These are phyloP conservation scores for Emesis castigata DNA, from an alignment of 2,888 invertebrate species.

Conservation along the genomic window DNA sequence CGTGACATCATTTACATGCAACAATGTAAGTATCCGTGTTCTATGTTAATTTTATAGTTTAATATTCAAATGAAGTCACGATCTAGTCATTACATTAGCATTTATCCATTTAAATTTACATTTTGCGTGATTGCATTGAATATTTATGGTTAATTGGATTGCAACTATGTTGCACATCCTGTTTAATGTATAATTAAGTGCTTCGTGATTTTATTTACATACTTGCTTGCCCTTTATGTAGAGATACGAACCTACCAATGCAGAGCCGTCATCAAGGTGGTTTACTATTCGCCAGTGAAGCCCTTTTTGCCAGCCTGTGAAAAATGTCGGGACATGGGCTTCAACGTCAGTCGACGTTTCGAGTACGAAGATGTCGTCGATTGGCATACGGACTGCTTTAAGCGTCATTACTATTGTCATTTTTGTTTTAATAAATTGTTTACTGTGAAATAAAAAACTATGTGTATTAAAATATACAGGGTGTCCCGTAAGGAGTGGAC, in stretches of 20 bases:
- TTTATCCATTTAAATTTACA: not conserved
- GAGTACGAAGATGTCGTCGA: not conserved
- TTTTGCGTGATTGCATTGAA: not conserved
- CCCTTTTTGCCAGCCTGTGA: not conserved
- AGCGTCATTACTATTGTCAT: not conserved
- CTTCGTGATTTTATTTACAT: not conserved
- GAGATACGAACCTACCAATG: not conserved
- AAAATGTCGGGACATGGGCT: not conserved
- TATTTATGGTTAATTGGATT: conserved; percentile 1
- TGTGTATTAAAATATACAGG: too few relatives aligned
- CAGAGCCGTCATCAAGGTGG: not conserved
- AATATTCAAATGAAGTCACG: conserved; percentile 7
- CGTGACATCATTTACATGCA: conserved; percentile 8
- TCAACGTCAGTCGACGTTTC: not conserved
- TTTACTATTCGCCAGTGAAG: not conserved
- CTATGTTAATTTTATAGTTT: conserved; percentile 4
- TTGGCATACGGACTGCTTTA: not conserved
- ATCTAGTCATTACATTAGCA: not conserved
- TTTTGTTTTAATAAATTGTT: not conserved
- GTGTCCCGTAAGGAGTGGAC: too few relatives aligned
- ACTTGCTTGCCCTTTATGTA: not conserved
- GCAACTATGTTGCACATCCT: conserved; percentile 10
- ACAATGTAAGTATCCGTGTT: conserved; percentile 11
- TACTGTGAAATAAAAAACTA: not conserved
- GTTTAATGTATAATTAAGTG: not conserved